A percentile compares a stretch with the other conserved stretches of the same genome.
Conservation (phyloP, 2,797 vertebrate species). For the Urosaurus nigricauda region DNA sequence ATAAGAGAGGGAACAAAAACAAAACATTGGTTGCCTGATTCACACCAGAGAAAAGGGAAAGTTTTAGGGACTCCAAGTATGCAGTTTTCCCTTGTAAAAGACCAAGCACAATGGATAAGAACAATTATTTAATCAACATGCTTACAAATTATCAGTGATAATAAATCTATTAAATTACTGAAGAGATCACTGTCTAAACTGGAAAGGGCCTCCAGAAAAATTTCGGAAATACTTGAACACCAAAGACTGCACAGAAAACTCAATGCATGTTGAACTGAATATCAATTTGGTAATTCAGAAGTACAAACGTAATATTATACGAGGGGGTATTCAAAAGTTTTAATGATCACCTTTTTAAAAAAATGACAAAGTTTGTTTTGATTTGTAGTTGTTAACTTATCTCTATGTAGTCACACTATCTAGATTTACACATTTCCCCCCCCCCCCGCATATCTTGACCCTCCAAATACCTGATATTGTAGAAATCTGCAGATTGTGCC, state of each 20-base stretch:
- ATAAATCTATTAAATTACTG: neutral
- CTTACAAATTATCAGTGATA: neutral
- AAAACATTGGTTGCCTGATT: neutral
- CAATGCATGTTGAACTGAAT: neutral
- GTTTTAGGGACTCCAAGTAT: neutral
- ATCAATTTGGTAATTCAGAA: neutral
- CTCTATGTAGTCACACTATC: too few species aligned
- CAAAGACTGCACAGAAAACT: neutral
- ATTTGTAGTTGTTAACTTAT: too few species aligned
- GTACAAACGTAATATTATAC: neutral
- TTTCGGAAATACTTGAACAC: neutral
- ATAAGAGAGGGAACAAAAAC: slow-evolving; percentile 44
- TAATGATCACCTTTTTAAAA: too few species aligned
- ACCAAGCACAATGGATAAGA: neutral
- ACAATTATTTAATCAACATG: neutral
- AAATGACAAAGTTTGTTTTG: too few species aligned
- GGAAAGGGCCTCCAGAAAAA: neutral
- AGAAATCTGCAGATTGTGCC: too few species aligned
- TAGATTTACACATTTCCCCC: too few species aligned
- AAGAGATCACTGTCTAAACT: neutral
- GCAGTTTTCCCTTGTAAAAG: neutral
- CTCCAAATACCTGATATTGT: too few species aligned
- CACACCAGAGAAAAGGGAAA: neutral
- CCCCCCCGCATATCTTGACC: too few species aligned
- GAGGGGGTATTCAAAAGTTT: too few species aligned